Base-by-base conservation (phyloP, 2,113 vertebrate genomes). In the Prochilodus magdalenae region DNA sequence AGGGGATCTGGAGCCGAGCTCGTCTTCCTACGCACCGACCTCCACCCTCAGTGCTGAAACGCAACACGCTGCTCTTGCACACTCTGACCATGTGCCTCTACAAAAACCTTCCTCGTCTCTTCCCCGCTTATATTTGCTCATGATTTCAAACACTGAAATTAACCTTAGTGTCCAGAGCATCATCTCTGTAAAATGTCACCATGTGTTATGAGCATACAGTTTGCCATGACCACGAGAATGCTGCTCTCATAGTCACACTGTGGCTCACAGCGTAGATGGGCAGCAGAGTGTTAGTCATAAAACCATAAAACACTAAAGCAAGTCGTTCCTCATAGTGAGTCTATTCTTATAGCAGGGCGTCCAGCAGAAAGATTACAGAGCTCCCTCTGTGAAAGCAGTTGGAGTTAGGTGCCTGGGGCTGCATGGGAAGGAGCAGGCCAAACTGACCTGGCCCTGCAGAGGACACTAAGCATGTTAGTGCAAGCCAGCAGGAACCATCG, bases 21-120 rank as follows among this genome's bases (percentile, higher is more conserved):
- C 90, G 27, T 6, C 78, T 86, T 89, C 92, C 93, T 91, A 93
- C 92, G 90, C 92, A 91, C 88, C 91, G 90, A 88, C 86, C 88
- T 92, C 90, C 70, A 71, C 78, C 80, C 15, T 77, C 88, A 74
- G 57, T 55, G 30, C 70, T 80, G 79, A 89, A 79, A 15, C 86
- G 66, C 59, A 82, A 70, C 84, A 82, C 62, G 66, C 80, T 72
- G 85, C 78, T 89, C 83, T 84, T 85, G 63, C 77, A n/a, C 55
- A 36, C 36, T n/a, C 53, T 86, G 72, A 73, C 77, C 82, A 80
- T 47, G 47, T 79, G 57, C 66, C 60, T 80, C 78, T 75, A 70
- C 73, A 82, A 84, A 77, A 77, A 51, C 49, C 49, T 18, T 51
- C 49, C 49, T 15, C 18, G 13, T 51, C 1, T 85, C 87, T 53